Evolutionary conservation across 1,140 invertebrate species (phyloP), one percentile per base, ranked within the genome.

Genomic region (Mercenaria mercenaria): DNA sequence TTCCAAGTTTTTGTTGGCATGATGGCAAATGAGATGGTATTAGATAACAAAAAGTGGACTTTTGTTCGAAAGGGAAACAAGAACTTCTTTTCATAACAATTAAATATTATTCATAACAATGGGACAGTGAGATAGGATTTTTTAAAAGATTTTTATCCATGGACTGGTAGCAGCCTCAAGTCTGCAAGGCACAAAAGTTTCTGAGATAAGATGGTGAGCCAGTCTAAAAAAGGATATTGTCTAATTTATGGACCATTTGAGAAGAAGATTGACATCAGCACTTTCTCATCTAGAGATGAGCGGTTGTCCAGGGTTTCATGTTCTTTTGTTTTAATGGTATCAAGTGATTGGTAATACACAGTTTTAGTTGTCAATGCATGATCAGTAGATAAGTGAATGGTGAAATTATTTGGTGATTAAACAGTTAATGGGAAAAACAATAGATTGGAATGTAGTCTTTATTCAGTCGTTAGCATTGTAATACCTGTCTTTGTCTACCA

Each of bases 21-120:
- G 86, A 88, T 88, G 86, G 86, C 76, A 88, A 88, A 29, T 34
- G 32, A 80, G 59, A 67, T 80, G 86, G 59, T 81, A 88, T 61
- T 56, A 50, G 86, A 80, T 88, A 88, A 88, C 39, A 43, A 26
- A 87, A 56, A 56, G 43, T 67, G 61, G 61, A 69, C 81, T 52
- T 32, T 83, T 67, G 81, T 69, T 64, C 37, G 61, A 67, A 64
- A 59, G 26, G 39, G 41, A 67, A 83, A 43, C 59, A 83, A 83
- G 61, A 82, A 82, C 29, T 43, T 56, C 50, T 79, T 15, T 34
- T 18, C 11, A 32, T 52, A 56, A 79, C 47, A 52, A 50, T 79
- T 20, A 79, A 79, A 79, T 79, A 79, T 79, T 26, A 79, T 79
- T 79, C 47, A 79, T 79, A 79, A 79, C 72, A 76, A 76, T 76